These are phyloP conservation scores for Nyctereutes procyonoides DNA, from an alignment of 2,113 vertebrate genomes.

Conservation along the genomic window DNA sequence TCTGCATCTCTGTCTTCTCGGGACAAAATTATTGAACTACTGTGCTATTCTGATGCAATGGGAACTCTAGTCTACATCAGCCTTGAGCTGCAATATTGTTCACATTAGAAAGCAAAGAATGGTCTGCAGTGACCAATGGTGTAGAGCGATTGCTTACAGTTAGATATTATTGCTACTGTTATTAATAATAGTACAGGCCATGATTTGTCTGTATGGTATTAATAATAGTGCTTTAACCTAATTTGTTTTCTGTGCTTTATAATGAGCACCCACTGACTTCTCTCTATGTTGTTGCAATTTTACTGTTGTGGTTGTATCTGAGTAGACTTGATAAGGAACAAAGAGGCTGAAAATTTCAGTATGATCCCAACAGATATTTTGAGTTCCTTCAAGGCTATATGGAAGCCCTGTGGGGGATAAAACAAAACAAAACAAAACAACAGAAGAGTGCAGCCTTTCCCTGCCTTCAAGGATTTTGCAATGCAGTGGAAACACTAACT, in stretches of 20 bases:
- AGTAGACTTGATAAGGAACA: not conserved
- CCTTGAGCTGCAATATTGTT: not conserved
- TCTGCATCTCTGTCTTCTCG: not conserved
- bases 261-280: not conserved
- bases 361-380: not conserved
- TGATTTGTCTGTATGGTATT: not conserved
- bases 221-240: slow-evolving; percentile 29
- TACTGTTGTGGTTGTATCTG: not conserved
- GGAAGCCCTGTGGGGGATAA: not conserved
- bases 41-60: not conserved
- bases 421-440: not conserved
- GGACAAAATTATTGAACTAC: not conserved
- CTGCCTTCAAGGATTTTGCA: not conserved
- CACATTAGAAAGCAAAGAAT: slow-evolving; percentile 4
- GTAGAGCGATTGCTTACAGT: not conserved
- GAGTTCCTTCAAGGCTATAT: not conserved
- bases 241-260: not conserved
- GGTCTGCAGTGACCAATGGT: not conserved
- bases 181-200: not conserved
- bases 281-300: not conserved
- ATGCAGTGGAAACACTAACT: not conserved
- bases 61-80: not conserved
- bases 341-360: not conserved
- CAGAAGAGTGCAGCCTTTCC: not conserved
- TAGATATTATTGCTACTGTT: not conserved